A percentile compares a stretch with the other conserved stretches of the same genome.
Evolutionary conservation across 2,113 vertebrate genomes (phyloP).

Genomic region (Delphinus delphis): DNA sequence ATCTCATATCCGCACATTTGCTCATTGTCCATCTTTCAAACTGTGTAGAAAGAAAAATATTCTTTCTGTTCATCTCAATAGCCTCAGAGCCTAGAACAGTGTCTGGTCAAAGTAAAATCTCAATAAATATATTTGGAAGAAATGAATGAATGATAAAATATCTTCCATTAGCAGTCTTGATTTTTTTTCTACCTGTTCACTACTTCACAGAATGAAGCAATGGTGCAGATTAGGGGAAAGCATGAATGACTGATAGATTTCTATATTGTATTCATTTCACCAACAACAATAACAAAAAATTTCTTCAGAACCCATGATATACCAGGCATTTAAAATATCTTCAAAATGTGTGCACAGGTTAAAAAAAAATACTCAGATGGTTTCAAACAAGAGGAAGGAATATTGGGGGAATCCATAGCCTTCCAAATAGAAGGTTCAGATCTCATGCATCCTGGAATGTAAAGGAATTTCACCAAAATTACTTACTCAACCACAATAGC

Average conservation of each 20-base stretch:
- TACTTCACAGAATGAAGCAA: not conserved
- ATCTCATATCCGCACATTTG: not conserved
- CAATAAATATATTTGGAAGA: not conserved
- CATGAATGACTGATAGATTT: not conserved
- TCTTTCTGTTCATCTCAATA: not conserved
- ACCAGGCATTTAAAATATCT: constrained; percentile 1
- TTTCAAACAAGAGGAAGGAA: constrained; percentile 7
- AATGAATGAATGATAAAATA: not conserved
- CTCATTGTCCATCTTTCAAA: not conserved
- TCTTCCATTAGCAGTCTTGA: not conserved
- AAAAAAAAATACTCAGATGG: not conserved
- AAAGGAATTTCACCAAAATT: constrained; percentile 65
- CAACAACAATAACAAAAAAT: not conserved
- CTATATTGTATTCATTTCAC: constrained; percentile 20
- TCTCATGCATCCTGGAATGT: constrained; percentile 1
- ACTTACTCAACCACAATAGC: constrained; percentile 56
- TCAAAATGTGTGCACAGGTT: not conserved
- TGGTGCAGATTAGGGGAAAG: not conserved
- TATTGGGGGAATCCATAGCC: not conserved
- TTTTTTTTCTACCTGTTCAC: not conserved
- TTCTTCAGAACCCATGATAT: not conserved
- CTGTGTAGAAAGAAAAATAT: not conserved
- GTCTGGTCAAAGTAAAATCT: not conserved
- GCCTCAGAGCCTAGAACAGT: not conserved
- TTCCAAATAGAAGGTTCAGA: constrained; percentile 15